phyloP scores from a whole-genome alignment of 2,797 vertebrate species.

The Dipus sagitta region DNA sequence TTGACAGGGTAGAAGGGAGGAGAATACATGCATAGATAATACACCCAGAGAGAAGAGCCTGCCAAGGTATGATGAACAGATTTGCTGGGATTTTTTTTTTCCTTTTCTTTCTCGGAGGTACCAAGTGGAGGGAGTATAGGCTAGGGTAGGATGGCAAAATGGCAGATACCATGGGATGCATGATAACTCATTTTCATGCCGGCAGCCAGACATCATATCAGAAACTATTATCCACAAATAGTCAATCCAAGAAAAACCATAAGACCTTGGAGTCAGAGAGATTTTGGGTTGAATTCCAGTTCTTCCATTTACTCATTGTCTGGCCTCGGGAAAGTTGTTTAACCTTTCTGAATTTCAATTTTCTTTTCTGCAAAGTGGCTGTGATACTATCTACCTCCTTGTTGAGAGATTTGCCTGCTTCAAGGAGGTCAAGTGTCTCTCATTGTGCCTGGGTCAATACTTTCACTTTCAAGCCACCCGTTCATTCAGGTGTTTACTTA shows the following conservation, averaged over 20 bases:
- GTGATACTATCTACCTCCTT: background rate
- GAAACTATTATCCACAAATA: conserved; percentile 24
- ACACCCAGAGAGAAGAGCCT: background rate
- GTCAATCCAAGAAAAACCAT: conserved; percentile 7
- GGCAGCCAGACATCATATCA: background rate
- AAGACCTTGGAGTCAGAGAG: background rate
- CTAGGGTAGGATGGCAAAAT: background rate
- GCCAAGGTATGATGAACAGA: background rate
- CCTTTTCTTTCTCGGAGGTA: background rate
- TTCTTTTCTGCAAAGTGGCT: conserved; percentile 51
- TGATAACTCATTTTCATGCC: background rate
- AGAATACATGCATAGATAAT: background rate
- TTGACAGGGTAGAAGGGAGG: background rate
- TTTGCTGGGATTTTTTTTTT: background rate
- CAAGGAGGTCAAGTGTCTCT: conserved; percentile 36
- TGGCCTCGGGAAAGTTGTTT: conserved; percentile 58
- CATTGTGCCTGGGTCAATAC: background rate
- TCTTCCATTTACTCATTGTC: conserved; percentile 34
- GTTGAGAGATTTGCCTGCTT: background rate
- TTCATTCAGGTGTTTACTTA: background rate
- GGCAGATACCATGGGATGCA: background rate
- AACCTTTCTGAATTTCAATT: conserved; percentile 64
- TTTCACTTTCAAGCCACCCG: conserved; percentile 7
- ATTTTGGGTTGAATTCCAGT: conserved; percentile 4
- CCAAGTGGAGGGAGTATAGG: background rate